A percentile compares a stretch with the other conserved stretches of the same genome.
These are phyloP conservation scores for Drepana falcataria DNA, from an alignment of 2,888 invertebrate species.

Conservation along the genomic window DNA sequence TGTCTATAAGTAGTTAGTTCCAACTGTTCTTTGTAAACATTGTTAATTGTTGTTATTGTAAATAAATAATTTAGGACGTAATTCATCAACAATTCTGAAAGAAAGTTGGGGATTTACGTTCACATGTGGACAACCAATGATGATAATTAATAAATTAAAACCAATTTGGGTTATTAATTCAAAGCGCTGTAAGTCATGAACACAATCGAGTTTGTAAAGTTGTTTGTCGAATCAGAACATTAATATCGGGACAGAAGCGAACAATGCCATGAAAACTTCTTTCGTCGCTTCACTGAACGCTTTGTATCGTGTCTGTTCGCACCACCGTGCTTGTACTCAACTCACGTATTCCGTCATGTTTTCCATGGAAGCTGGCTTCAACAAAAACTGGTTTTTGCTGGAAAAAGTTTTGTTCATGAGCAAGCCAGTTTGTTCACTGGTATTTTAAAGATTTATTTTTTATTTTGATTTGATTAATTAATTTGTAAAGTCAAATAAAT, in stretches of 20 bases:
- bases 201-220: constrained; percentile 27
- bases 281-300: constrained; percentile 39
- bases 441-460: neutral
- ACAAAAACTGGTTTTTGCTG: neutral
- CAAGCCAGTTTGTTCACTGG: neutral
- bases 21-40: no score
- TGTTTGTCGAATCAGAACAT: constrained; percentile 23
- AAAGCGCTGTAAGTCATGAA: constrained; percentile 11
- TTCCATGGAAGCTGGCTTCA: constrained; percentile 10
- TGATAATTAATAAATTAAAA: no score
- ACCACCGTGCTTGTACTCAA: constrained; percentile 15
- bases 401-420: neutral
- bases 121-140: no score
- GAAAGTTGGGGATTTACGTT: no score
- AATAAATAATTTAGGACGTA: no score
- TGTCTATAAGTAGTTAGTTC: no score
- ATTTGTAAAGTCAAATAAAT: no score
- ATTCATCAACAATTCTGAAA: no score
- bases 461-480: no score
- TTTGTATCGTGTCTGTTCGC: constrained; percentile 34
- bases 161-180: no score
- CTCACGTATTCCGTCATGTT: constrained; percentile 22
- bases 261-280: constrained; percentile 32
- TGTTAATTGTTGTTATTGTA: no score
- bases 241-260: constrained; percentile 19